Conservation (phyloP, 2,113 vertebrate genomes). For the Scatophagus argus region DNA sequence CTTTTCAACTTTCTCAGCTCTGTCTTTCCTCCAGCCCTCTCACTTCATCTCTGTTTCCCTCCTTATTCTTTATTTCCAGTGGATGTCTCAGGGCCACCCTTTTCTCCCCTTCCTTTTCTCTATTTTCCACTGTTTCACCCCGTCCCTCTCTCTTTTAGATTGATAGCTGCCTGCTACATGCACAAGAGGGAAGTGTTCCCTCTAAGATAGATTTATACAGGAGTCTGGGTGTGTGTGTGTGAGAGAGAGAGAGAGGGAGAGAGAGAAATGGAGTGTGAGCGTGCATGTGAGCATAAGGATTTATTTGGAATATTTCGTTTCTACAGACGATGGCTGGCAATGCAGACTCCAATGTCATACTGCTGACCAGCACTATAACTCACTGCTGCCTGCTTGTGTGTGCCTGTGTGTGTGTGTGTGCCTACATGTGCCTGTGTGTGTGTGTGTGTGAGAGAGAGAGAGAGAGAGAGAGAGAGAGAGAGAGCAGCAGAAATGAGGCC, state of each 20-base stretch:
- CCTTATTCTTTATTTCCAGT: conserved; percentile 32
- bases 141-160: conserved; percentile 53
- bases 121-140: conserved; percentile 32
- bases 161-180: conserved; percentile 68
- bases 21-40: conserved; percentile 18
- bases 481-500: not conserved
- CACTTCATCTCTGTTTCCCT: conserved; percentile 34
- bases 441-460: not conserved
- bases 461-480: not conserved
- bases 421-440: not conserved
- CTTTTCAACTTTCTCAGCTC: conserved; percentile 29
- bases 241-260: not conserved
- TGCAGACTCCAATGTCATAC: conserved; percentile 68
- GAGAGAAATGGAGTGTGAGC: conserved; percentile 4
- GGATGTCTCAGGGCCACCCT: conserved; percentile 55
- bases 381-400: conserved; percentile 36
- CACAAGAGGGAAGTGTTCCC: conserved; percentile 69
- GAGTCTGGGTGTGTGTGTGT: not conserved
- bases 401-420: conserved; percentile 4
- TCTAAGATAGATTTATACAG: conserved; percentile 66
- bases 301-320: conserved; percentile 75
- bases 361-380: conserved; percentile 75
- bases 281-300: conserved; percentile 55
- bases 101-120: conserved; percentile 28
- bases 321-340: conserved; percentile 61